These are phyloP conservation scores for Lophotis ruficrista DNA, from an alignment of 2,113 vertebrate genomes.

Conservation along the genomic window DNA sequence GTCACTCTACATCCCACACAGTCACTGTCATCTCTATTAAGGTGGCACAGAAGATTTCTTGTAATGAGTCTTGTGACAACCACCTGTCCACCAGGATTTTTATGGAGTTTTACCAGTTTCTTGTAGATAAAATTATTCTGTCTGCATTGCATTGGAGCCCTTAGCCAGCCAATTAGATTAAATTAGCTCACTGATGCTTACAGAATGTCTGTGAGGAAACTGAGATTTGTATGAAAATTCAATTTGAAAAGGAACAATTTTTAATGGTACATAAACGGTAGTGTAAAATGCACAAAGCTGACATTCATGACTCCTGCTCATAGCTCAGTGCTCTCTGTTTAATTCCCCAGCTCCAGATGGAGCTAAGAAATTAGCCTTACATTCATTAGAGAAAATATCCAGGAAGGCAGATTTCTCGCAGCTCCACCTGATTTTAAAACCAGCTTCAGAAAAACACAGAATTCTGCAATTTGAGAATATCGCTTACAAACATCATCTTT, in stretches of 20 bases:
- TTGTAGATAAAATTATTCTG: neutral
- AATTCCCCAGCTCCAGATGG: neutral
- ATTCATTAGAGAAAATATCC: neutral
- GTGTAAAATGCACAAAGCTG: neutral
- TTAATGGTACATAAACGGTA: neutral
- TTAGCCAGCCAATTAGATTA: neutral
- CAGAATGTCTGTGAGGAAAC: neutral
- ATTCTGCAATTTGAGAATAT: neutral
- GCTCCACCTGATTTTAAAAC: slow-evolving; percentile 11
- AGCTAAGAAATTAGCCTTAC: neutral
- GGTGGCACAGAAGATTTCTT: neutral
- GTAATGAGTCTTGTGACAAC: neutral
- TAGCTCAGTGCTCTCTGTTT: neutral
- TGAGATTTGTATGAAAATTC: neutral
- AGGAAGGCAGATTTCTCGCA: neutral
- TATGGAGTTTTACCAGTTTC: neutral
- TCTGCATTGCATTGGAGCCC: neutral
- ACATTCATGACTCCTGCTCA: neutral
- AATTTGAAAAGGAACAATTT: neutral
- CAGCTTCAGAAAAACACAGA: neutral
- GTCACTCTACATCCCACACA: neutral
- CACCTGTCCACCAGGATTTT: neutral
- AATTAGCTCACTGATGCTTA: neutral
- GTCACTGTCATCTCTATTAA: neutral
- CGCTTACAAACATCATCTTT: neutral